Evolutionary conservation across 2,797 vertebrate species (phyloP).

Genomic region (Chaunax sp.): DNA sequence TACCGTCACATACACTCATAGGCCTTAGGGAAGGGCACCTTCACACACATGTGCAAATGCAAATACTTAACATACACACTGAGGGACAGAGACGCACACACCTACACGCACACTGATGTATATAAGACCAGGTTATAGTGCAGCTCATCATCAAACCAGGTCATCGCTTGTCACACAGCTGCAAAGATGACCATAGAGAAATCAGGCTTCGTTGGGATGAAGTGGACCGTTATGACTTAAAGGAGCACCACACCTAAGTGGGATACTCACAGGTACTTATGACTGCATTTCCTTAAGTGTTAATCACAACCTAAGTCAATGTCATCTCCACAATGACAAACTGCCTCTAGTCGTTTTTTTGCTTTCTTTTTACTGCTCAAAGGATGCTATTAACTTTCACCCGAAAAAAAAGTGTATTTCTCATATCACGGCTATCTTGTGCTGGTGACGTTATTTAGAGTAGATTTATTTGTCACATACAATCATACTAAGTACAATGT

Average conservation of each 20-base stretch:
- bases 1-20: conserved; percentile 56
- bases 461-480: too few species aligned
- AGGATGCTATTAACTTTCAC: neutral
- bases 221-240: too few species aligned
- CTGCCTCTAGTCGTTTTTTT: neutral
- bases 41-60: conserved; percentile 32
- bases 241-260: neutral
- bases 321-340: neutral
- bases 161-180: neutral
- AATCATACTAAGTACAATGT: neutral
- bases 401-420: neutral
- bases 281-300: neutral
- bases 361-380: neutral
- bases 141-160: neutral
- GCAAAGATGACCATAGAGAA: neutral
- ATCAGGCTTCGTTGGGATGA: too few species aligned
- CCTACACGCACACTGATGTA: neutral
- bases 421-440: too few species aligned
- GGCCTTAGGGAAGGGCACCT: conserved; percentile 71
- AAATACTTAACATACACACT: conserved; percentile 20
- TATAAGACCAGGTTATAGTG: conserved; percentile 6
- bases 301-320: neutral
- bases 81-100: neutral
- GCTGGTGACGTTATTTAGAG: too few species aligned
- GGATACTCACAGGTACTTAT: neutral